These are phyloP conservation scores for Incurvaria masculella DNA, from an alignment of 2,888 invertebrate genomes.

Conservation along the genomic window DNA sequence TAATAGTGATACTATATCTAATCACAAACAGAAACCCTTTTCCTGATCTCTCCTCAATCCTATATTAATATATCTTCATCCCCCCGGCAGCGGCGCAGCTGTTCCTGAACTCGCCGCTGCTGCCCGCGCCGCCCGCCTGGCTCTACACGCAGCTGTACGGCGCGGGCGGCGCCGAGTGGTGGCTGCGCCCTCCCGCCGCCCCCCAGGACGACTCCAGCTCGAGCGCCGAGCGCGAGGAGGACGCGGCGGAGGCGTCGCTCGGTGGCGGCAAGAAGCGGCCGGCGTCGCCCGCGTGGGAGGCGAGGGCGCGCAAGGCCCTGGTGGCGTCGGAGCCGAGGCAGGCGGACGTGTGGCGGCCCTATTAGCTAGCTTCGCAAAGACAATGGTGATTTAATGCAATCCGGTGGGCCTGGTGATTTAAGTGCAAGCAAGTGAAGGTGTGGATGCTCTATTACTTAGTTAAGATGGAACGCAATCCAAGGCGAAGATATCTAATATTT, in stretches of 20 bases:
- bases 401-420: no score
- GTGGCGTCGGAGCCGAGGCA: constrained; percentile 46
- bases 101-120: constrained; percentile 69
- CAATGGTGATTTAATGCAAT: no score
- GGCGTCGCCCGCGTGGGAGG: constrained; percentile 54
- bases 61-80: constrained; percentile 57
- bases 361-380: no score
- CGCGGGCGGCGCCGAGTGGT: constrained; percentile 66
- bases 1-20: no score
- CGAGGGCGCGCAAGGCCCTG: constrained; percentile 41
- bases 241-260: constrained; percentile 34
- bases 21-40: constrained; percentile 31
- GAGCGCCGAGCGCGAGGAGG: constrained; percentile 46
- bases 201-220: constrained; percentile 42
- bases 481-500: no score
- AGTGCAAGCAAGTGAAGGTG: no score
- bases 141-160: constrained; percentile 74
- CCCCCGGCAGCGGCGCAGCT: constrained; percentile 71
- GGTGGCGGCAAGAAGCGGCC: constrained; percentile 48
- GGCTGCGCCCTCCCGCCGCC: constrained; percentile 53
- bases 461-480: no score
- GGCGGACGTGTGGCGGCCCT: constrained; percentile 78
- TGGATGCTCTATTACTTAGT: no score
- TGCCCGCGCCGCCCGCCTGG: constrained; percentile 77
- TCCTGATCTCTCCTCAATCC: no score